These are phyloP conservation scores for Acropternis orthonyx DNA, from an alignment of 2,797 vertebrate genomes.

Conservation along the genomic window DNA sequence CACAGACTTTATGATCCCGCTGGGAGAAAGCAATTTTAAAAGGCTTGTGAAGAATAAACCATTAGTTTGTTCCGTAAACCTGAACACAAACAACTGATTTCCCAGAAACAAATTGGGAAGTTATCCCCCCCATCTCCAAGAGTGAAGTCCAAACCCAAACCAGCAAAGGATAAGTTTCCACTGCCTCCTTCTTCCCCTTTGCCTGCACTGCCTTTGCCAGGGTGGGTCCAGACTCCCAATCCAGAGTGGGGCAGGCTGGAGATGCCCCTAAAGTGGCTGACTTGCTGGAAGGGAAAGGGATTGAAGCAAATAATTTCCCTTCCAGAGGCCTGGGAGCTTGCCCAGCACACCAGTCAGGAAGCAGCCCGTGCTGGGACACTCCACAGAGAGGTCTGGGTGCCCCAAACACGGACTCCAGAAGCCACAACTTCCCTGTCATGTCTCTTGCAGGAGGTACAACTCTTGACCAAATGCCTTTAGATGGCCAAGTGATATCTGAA, in stretches of 20 bases:
- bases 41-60: background rate
- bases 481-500: background rate
- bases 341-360: background rate
- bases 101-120: background rate
- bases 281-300: background rate
- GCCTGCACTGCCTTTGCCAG: background rate
- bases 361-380: background rate
- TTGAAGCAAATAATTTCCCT: background rate
- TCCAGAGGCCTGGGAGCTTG: background rate
- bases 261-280: background rate
- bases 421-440: background rate
- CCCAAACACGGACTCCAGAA: background rate
- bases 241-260: background rate
- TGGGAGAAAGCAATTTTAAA: background rate
- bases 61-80: background rate
- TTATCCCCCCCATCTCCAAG: background rate
- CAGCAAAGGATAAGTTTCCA: background rate
- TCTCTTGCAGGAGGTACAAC: background rate
- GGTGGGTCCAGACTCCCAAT: background rate
- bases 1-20: background rate
- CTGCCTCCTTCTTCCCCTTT: background rate
- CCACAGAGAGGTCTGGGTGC: background rate
- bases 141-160: background rate
- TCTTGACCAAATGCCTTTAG: accelerated
- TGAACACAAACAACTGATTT: background rate